A percentile compares a stretch with the other conserved stretches of the same genome.
Conservation (phyloP, 2,888 invertebrate species). For the Pandemis cinnamomeana region DNA sequence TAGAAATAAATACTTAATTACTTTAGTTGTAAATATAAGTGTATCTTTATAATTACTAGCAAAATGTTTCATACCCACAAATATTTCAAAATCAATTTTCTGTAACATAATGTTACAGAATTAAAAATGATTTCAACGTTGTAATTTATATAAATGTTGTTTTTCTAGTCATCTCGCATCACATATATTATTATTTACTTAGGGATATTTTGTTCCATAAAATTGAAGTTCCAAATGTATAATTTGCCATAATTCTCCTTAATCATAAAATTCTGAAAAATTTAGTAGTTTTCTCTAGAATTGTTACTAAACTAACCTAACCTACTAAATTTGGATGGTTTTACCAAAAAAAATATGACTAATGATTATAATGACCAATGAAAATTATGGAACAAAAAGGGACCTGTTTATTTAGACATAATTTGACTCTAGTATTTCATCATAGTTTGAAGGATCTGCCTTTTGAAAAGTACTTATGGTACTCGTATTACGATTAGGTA, state of each 20-base stretch:
- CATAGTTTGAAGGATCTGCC: constrained; percentile 23
- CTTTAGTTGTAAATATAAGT: background rate
- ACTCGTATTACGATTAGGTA: background rate
- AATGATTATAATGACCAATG: too few relatives aligned
- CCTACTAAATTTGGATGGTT: too few relatives aligned
- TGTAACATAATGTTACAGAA: background rate
- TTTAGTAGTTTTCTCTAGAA: too few relatives aligned
- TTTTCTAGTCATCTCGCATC: constrained; percentile 63
- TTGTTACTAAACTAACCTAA: too few relatives aligned
- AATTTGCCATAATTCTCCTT: too few relatives aligned
- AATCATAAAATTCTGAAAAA: too few relatives aligned
- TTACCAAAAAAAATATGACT: too few relatives aligned
- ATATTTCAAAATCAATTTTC: background rate
- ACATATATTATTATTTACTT: constrained; percentile 27
- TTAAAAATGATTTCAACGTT: too few relatives aligned
- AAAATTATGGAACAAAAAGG: too few relatives aligned
- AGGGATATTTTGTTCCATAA: too few relatives aligned
- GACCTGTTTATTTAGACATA: background rate
- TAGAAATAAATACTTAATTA: background rate
- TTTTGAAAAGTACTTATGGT: constrained; percentile 3
- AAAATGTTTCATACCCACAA: background rate
- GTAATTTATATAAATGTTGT: constrained; percentile 42
- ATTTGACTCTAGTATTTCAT: background rate
- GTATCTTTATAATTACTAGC: background rate
- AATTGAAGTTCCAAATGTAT: too few relatives aligned